Percentiles rank a stretch among this genome's conserved stretches.
Evolutionary conservation across 2,888 invertebrate species (phyloP).

Genomic region (Torymus tubicola): DNA sequence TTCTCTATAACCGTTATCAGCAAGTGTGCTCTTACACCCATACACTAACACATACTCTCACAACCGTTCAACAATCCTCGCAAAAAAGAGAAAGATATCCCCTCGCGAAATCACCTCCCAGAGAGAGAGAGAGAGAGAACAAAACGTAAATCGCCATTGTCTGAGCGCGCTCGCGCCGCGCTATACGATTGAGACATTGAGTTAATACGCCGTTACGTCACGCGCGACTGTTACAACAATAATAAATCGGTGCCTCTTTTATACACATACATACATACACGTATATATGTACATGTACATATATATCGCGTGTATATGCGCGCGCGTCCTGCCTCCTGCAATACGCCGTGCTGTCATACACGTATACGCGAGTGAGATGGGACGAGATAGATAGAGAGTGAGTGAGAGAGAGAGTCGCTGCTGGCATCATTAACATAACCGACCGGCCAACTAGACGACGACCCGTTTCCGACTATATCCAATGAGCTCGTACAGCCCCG

Average conservation of each 20-base stretch:
- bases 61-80: too few species aligned
- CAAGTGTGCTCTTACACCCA: conserved; percentile 31
- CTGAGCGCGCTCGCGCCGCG: conserved; percentile 57
- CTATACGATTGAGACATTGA: conserved; percentile 67
- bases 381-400: conserved; percentile 17
- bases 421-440: conserved; percentile 71
- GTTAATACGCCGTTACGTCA: conserved; percentile 69
- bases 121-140: not conserved
- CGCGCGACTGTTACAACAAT: conserved; percentile 68
- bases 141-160: conserved; percentile 60
- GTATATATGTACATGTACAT: not conserved
- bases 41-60: not conserved
- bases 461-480: conserved; percentile 52
- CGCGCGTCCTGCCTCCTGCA: conserved; percentile 39
- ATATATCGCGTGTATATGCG: not conserved
- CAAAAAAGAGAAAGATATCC: too few species aligned
- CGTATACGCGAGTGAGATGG: conserved; percentile 2
- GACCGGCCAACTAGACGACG: conserved; percentile 61
- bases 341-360: not conserved
- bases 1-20: conserved; percentile 15
- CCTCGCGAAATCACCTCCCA: not conserved
- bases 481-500: conserved; percentile 26
- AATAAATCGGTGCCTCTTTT: conserved; percentile 70
- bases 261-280: conserved; percentile 6
- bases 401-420: conserved; percentile 37